A percentile compares a stretch with the other conserved stretches of the same genome.
phyloP scores from a whole-genome alignment of 2,113 vertebrate species.

The Plectropomus leopardus region DNA sequence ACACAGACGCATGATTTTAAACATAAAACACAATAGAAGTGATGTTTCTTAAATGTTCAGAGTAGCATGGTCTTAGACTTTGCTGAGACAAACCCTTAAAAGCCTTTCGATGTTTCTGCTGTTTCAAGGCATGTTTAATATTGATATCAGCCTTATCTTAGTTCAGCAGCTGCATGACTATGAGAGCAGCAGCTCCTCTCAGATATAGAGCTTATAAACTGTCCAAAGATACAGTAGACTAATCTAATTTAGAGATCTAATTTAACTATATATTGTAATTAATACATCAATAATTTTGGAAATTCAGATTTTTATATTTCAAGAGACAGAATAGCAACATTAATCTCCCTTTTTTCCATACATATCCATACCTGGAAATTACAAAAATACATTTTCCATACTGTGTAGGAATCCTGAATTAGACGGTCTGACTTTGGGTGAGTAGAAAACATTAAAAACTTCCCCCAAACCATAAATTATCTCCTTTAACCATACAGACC shows the following conservation, averaged over 20 bases:
- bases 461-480: neutral
- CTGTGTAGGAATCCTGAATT: conserved; percentile 3
- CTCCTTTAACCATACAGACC: conserved; percentile 80
- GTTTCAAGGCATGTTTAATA: neutral
- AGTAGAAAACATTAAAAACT: neutral
- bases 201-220: neutral
- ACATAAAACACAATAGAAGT: neutral
- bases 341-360: too few species aligned
- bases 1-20: neutral
- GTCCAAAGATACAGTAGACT: neutral
- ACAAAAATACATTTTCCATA: too few species aligned
- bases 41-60: neutral
- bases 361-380: too few species aligned
- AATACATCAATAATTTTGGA: too few species aligned
- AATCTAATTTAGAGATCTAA: too few species aligned
- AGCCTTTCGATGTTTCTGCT: neutral
- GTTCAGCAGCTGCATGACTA: neutral
- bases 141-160: neutral
- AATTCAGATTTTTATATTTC: too few species aligned
- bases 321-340: too few species aligned
- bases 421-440: neutral
- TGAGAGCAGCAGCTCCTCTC: neutral
- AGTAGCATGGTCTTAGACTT: neutral
- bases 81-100: neutral
- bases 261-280: too few species aligned